Evolutionary conservation across 2,888 invertebrate species (phyloP).

Genomic region (Molorchus minor): DNA sequence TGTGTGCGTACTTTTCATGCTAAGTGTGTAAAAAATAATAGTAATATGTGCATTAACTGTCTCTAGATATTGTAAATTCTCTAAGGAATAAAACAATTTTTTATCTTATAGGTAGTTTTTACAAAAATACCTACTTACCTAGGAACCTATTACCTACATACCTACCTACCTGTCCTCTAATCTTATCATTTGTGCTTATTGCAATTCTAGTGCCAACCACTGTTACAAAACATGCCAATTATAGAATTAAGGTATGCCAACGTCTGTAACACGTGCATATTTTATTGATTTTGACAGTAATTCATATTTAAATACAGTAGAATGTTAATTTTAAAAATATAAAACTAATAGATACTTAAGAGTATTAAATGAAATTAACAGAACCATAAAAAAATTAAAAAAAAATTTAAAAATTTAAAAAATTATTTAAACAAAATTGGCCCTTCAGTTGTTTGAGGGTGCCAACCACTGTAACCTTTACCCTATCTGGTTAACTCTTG

Average conservation of each 20-base stretch:
- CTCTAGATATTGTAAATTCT: not conserved
- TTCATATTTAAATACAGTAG: not conserved
- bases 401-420: not conserved
- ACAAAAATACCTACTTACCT: not conserved
- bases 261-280: not conserved
- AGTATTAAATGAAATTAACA: too few relatives aligned
- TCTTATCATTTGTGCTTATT: not conserved
- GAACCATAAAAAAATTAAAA: not conserved
- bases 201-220: not conserved
- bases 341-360: not conserved
- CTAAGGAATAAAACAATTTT: not conserved
- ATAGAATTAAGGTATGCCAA: not conserved
- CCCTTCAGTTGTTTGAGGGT: not conserved
- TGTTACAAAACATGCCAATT: not conserved
- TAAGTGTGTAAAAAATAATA: not conserved
- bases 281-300: not conserved
- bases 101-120: not conserved
- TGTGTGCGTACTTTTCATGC: not conserved
- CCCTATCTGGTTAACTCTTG: constrained; percentile 3
- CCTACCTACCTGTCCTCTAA: not conserved
- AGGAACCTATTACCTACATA: not conserved
- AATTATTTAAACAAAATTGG: not conserved
- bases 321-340: not conserved
- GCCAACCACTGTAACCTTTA: not conserved
- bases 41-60: not conserved